Evolutionary conservation across 2,888 invertebrate species (phyloP).

Genomic region (Caenorhabditis wallacei): DNA sequence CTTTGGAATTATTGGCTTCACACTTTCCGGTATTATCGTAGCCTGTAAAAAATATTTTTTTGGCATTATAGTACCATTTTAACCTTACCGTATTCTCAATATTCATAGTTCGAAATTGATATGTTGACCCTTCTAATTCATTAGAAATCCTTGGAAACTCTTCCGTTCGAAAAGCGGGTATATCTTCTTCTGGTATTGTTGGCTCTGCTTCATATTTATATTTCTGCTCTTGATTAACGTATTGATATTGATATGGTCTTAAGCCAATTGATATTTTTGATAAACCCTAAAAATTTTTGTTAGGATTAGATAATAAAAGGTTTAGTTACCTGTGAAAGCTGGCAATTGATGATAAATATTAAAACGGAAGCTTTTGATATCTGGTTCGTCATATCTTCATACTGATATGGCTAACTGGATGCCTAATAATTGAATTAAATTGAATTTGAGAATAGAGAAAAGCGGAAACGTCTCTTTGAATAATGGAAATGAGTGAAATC

Average conservation of each 20-base stretch:
- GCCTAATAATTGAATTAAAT: constrained; percentile 13
- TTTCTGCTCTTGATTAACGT: constrained; percentile 37
- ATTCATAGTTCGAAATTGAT: constrained; percentile 15
- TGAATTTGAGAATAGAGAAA: constrained; percentile 23
- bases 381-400: constrained; percentile 33
- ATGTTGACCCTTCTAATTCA: constrained; percentile 17
- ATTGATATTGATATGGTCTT: constrained; percentile 57
- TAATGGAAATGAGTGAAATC: constrained; percentile 32
- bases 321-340: constrained; percentile 17
- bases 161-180: constrained; percentile 37
- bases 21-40: constrained; percentile 16
- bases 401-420: constrained; percentile 4
- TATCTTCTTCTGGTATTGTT: constrained; percentile 19
- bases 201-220: constrained; percentile 15
- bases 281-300: constrained; percentile 34
- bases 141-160: background rate
- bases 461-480: constrained; percentile 21
- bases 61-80: background rate
- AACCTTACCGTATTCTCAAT: constrained; percentile 42
- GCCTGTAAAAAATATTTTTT: constrained; percentile 29
- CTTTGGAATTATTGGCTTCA: constrained; percentile 47
- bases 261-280: constrained; percentile 56
- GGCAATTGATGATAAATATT: constrained; percentile 12
- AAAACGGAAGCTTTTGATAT: constrained; percentile 11
- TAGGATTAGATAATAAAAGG: background rate